These are phyloP conservation scores for Stenolophus ochropezus DNA, from an alignment of 2,888 invertebrate species.

Conservation along the genomic window DNA sequence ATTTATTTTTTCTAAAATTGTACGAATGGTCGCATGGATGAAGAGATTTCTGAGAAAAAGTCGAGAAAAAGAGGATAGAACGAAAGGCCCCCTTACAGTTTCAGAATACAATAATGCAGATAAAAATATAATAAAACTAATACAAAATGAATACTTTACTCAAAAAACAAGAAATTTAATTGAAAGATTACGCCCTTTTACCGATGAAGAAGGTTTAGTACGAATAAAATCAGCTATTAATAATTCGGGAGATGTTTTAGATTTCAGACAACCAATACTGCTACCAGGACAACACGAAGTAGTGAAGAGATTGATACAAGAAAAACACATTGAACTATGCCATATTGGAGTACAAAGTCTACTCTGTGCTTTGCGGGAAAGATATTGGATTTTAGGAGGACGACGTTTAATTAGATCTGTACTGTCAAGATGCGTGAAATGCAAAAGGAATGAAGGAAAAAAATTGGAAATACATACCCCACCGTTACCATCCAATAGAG, in stretches of 20 bases:
- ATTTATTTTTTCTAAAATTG: conserved; percentile 59
- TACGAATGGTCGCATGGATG: conserved; percentile 63
- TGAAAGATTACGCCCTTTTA: conserved; percentile 42
- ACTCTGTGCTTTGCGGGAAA: conserved; percentile 62
- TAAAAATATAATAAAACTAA: neutral
- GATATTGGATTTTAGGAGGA: conserved; percentile 53
- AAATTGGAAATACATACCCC: conserved; percentile 61
- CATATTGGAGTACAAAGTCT: conserved; percentile 61
- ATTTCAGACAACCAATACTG: conserved; percentile 65
- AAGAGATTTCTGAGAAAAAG: neutral
- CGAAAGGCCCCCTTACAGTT: neutral
- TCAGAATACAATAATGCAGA: neutral
- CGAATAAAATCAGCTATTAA: too few relatives aligned
- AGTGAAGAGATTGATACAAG: conserved; percentile 61
- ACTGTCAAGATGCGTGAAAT: conserved; percentile 61
- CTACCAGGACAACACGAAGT: conserved; percentile 63
- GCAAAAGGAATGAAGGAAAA: conserved; percentile 63
- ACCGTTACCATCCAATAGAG: conserved; percentile 66
- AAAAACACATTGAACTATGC: conserved; percentile 33
- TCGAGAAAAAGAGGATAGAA: neutral
- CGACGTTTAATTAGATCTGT: conserved; percentile 53
- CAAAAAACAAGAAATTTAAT: conserved; percentile 44
- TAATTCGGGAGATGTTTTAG: conserved; percentile 53
- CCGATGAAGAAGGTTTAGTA: conserved; percentile 60
- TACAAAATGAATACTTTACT: conserved; percentile 43